These are phyloP conservation scores for Platichthys flesus DNA, from an alignment of 2,113 vertebrate genomes.

Conservation along the genomic window DNA sequence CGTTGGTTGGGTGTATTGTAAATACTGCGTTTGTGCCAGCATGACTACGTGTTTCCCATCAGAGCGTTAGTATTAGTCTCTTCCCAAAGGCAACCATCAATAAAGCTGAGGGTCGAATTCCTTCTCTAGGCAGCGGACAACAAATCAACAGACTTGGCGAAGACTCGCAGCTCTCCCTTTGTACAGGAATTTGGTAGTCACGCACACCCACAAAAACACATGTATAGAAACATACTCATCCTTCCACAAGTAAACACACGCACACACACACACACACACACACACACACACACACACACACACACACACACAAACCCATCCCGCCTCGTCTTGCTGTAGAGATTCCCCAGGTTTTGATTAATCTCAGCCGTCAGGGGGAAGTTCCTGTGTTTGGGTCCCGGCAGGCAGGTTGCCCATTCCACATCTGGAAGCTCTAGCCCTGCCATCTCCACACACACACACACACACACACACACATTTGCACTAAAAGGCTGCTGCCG, in stretches of 20 bases:
- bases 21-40: conserved; percentile 56
- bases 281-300: conserved; percentile 12
- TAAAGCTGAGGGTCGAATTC: conserved; percentile 58
- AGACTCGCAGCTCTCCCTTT: conserved; percentile 34
- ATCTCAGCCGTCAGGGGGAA: conserved; percentile 77
- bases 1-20: conserved; percentile 60
- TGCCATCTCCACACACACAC: conserved; percentile 39
- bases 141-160: conserved; percentile 68
- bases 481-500: conserved; percentile 1
- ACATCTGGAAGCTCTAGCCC: conserved; percentile 82
- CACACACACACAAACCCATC: background rate
- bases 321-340: conserved; percentile 60
- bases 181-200: conserved; percentile 41
- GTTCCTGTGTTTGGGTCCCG: conserved; percentile 81
- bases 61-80: conserved; percentile 51
- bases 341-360: conserved; percentile 82
- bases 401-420: conserved; percentile 81
- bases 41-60: conserved; percentile 68
- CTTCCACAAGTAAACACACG: conserved; percentile 51
- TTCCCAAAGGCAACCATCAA: conserved; percentile 62
- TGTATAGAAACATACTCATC: conserved; percentile 44
- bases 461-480: conserved; percentile 33
- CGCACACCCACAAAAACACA: conserved; percentile 35
- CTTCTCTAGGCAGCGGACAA: conserved; percentile 41
- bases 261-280: conserved; percentile 12